Evolutionary conservation across 2,888 invertebrate species (phyloP).

Genomic region (Ophion ellenae): DNA sequence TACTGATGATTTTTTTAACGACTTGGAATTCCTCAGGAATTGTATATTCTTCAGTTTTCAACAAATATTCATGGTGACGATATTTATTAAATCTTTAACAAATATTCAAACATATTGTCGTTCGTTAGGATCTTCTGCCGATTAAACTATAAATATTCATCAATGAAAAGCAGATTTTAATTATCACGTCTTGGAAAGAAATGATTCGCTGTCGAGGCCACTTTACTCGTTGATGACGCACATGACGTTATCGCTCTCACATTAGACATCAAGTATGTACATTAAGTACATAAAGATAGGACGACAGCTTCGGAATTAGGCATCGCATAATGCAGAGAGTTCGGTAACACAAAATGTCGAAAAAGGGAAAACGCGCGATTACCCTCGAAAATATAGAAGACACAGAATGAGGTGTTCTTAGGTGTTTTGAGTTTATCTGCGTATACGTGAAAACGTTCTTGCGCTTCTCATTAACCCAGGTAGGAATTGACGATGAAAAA

Average conservation of each 20-base stretch:
- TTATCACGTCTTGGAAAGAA: neutral
- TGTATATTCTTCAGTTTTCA: neutral
- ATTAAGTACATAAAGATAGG: neutral
- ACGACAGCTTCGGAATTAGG: neutral
- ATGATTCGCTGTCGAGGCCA: constrained; percentile 3
- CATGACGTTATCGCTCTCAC: neutral
- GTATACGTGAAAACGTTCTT: neutral
- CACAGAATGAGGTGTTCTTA: neutral
- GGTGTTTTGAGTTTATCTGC: neutral
- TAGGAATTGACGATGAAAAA: too few species aligned
- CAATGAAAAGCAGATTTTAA: neutral
- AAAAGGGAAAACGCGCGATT: neutral
- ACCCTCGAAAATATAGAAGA: neutral
- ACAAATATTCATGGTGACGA: neutral
- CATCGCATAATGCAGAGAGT: neutral
- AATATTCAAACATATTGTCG: neutral
- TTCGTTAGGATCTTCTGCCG: neutral
- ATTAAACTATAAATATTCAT: neutral
- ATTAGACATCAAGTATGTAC: neutral
- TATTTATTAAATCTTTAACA: neutral
- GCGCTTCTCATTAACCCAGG: neutral
- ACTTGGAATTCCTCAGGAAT: too few species aligned
- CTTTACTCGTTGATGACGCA: neutral
- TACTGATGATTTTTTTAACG: neutral
- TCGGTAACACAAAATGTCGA: neutral